A percentile compares a stretch with the other conserved stretches of the same genome.
phyloP scores from a whole-genome alignment of 2,797 vertebrate species.

The Babyrousa celebensis region DNA sequence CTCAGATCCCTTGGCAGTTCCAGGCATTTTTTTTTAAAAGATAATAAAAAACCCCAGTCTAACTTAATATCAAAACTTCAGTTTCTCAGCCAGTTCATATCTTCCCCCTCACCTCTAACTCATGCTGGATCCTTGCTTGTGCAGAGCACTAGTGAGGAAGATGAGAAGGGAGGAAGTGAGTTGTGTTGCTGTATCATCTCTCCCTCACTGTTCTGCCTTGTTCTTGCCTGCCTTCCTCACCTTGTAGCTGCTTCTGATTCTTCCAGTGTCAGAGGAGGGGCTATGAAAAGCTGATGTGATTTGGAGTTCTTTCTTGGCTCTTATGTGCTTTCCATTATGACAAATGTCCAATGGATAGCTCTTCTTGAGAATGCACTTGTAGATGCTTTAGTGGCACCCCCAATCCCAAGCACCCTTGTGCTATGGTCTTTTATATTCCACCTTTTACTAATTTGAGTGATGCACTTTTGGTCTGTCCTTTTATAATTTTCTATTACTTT shows the following conservation, averaged over 20 bases:
- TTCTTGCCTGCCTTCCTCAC: neutral
- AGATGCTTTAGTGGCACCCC: neutral
- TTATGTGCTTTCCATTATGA: neutral
- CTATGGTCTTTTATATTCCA: neutral
- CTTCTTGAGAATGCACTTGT: neutral
- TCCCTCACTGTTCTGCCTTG: neutral
- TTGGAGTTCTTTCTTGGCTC: neutral
- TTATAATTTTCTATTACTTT: slow-evolving; percentile 60
- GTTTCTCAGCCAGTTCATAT: neutral
- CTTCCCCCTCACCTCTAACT: neutral
- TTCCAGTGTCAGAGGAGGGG: neutral
- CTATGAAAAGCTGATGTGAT: neutral
- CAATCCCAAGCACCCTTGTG: neutral
- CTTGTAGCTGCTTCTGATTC: neutral
- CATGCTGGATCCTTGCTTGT: neutral
- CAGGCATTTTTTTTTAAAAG: neutral
- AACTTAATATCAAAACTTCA: neutral
- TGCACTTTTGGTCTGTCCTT: neutral
- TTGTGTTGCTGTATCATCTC: neutral
- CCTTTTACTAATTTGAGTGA: neutral
- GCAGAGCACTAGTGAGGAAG: neutral
- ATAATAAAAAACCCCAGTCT: neutral
- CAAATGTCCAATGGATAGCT: neutral
- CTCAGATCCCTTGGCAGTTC: neutral
- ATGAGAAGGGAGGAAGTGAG: too few species aligned